Conservation (phyloP, 2,797 vertebrate genomes). For the Coendou prehensilis region DNA sequence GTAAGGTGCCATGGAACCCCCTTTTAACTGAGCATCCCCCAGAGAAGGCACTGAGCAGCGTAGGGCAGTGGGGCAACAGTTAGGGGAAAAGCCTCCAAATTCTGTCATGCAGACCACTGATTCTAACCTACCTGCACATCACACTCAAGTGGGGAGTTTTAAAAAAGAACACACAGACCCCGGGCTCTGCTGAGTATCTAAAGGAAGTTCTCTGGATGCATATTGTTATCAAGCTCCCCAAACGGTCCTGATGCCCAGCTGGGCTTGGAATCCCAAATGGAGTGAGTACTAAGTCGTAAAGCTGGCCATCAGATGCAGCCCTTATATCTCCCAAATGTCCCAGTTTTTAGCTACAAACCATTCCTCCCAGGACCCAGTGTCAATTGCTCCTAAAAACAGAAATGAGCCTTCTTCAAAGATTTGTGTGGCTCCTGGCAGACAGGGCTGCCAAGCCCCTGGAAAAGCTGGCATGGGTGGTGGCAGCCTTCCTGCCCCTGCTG, state of each 20-base stretch:
- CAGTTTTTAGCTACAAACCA: not conserved
- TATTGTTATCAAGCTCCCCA: not conserved
- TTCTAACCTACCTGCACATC: not conserved
- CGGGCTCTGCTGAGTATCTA: not conserved
- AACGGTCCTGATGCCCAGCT: not conserved
- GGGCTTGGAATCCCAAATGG: not conserved
- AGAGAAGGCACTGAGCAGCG: not conserved
- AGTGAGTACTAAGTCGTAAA: not conserved
- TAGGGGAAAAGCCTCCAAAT: not conserved
- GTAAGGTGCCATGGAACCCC: not conserved
- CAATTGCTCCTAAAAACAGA: constrained; percentile 68
- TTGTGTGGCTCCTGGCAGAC: constrained; percentile 4
- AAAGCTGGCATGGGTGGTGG: not conserved
- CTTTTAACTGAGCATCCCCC: not conserved
- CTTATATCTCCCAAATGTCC: not conserved
- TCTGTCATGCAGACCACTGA: not conserved
- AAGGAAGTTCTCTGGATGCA: not conserved
- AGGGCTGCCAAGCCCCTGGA: constrained; percentile 61
- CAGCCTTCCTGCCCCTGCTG: not conserved
- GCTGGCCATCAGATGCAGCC: not conserved
- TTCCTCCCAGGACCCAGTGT: not conserved
- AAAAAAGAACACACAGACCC: not conserved
- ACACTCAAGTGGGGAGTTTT: not conserved
- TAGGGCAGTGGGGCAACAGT: not conserved
- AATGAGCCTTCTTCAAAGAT: constrained; percentile 64